Evolutionary conservation across 1,140 invertebrate species (phyloP).

Genomic region (Harpegnathos saltator): DNA sequence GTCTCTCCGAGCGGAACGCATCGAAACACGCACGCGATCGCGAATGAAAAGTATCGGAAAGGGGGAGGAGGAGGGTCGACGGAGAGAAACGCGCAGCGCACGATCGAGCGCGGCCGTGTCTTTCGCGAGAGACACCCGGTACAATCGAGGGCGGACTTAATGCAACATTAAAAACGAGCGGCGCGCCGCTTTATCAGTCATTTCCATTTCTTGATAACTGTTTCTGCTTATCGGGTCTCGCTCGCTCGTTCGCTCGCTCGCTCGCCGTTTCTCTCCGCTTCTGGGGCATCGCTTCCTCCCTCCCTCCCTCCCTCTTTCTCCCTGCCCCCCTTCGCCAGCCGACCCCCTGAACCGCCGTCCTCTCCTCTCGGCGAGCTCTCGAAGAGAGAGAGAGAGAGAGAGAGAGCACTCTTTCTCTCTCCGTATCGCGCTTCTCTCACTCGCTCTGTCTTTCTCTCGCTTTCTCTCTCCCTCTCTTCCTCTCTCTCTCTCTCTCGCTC

Average conservation of each 20-base stretch:
- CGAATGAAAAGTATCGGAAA: too few species aligned
- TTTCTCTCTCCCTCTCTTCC: conserved; percentile 40
- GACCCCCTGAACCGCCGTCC: conserved; percentile 74
- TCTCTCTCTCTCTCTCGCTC: conserved; percentile 78
- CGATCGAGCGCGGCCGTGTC: conserved; percentile 4
- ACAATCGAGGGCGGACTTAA: conserved; percentile 65
- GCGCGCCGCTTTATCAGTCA: conserved; percentile 83
- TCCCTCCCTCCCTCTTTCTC: conserved; percentile 28
- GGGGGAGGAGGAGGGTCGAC: too few species aligned
- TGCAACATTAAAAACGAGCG: conserved; percentile 73
- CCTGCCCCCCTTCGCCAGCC: conserved; percentile 15
- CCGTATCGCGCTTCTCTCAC: conserved; percentile 29
- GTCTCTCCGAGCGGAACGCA: too few species aligned
- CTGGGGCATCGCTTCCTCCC: conserved; percentile 2
- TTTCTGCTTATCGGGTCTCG: conserved; percentile 84
- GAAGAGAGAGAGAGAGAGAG: too few species aligned
- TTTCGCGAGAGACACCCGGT: conserved; percentile 64
- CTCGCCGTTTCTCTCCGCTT: conserved; percentile 10
- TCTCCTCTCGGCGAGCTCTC: not conserved
- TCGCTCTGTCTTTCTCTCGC: conserved; percentile 34
- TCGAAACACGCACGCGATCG: too few species aligned
- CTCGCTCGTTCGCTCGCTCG: conserved; percentile 9
- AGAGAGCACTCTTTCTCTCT: conserved; percentile 15
- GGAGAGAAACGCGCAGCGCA: not conserved
- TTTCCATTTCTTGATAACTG: conserved; percentile 86